These are phyloP conservation scores for Pituophis catenifer DNA, from an alignment of 2,113 vertebrate species.

Conservation along the genomic window DNA sequence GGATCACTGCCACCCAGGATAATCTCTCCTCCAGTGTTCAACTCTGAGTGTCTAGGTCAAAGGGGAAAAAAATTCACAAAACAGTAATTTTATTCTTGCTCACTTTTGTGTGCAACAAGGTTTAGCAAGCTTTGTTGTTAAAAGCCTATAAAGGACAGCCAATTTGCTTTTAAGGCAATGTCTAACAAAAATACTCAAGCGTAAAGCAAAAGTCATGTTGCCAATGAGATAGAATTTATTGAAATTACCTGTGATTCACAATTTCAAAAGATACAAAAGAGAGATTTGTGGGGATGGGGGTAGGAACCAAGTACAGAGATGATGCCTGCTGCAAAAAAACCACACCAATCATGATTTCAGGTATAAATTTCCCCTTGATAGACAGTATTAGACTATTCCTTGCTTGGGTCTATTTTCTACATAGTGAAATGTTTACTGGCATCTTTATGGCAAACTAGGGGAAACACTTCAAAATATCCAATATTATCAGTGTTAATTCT, in stretches of 20 bases:
- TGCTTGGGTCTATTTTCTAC: neutral
- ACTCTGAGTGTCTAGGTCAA: slow-evolving; percentile 74
- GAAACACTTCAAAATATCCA: neutral
- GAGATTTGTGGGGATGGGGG: neutral
- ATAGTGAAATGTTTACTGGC: neutral
- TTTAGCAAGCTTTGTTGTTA: neutral
- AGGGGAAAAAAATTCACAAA: neutral
- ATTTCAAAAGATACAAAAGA: neutral
- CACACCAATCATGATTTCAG: neutral
- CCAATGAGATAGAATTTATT: slow-evolving; percentile 51
- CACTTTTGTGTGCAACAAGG: neutral
- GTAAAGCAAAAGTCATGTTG: accelerated
- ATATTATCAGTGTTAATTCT: neutral
- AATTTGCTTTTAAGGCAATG: neutral
- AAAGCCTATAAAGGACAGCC: neutral
- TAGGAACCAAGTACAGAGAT: neutral
- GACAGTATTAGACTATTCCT: neutral
- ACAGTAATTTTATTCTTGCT: neutral
- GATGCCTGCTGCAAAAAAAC: neutral
- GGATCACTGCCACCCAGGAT: slow-evolving; percentile 91
- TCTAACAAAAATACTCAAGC: neutral
- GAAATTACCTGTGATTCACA: slow-evolving; percentile 59
- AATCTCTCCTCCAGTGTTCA: slow-evolving; percentile 85
- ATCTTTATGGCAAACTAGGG: neutral
- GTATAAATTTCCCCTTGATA: neutral